Conservation (phyloP, 1,140 invertebrate species). For the Trichomalopsis sarcophagae region DNA sequence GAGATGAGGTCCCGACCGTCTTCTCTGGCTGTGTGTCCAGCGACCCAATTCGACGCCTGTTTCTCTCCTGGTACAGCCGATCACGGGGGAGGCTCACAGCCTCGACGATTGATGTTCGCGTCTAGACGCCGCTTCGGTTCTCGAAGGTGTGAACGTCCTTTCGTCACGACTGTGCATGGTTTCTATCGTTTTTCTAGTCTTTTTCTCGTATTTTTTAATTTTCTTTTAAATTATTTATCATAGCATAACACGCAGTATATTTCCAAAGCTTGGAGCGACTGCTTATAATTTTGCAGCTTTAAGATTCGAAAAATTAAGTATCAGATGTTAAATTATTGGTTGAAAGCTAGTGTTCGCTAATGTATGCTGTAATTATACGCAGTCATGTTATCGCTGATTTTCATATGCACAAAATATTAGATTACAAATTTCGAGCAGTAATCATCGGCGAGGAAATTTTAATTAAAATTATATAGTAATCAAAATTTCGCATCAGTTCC, state of each 20-base stretch:
- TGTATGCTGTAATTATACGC: too few relatives aligned
- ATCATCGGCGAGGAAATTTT: not conserved
- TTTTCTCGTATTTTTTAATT: not conserved
- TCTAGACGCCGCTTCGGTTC: slow-evolving; percentile 36
- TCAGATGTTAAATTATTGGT: too few relatives aligned
- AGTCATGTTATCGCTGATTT: too few relatives aligned
- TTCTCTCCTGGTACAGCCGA: slow-evolving; percentile 2
- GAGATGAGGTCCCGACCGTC: slow-evolving; percentile 25
- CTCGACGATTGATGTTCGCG: slow-evolving; percentile 63
- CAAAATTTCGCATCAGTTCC: too few relatives aligned
- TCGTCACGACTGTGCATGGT: slow-evolving; percentile 3
- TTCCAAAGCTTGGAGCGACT: too few relatives aligned
- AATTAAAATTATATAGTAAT: not conserved
- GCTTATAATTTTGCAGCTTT: too few relatives aligned
- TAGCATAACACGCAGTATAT: too few relatives aligned
- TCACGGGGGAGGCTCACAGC: slow-evolving; percentile 30
- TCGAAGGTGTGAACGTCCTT: slow-evolving; percentile 47
- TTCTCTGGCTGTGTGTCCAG: slow-evolving; percentile 31
- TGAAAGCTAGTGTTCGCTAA: too few relatives aligned
- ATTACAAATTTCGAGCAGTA: not conserved
- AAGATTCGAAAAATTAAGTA: too few relatives aligned
- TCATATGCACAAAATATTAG: too few relatives aligned
- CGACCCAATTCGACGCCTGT: slow-evolving; percentile 44
- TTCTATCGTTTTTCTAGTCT: not conserved
- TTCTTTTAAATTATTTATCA: not conserved